Percentiles rank a stretch among this genome's conserved stretches.
These are phyloP conservation scores for Rhizomys pruinosus DNA, from an alignment of 2,113 vertebrate genomes.

Conservation along the genomic window DNA sequence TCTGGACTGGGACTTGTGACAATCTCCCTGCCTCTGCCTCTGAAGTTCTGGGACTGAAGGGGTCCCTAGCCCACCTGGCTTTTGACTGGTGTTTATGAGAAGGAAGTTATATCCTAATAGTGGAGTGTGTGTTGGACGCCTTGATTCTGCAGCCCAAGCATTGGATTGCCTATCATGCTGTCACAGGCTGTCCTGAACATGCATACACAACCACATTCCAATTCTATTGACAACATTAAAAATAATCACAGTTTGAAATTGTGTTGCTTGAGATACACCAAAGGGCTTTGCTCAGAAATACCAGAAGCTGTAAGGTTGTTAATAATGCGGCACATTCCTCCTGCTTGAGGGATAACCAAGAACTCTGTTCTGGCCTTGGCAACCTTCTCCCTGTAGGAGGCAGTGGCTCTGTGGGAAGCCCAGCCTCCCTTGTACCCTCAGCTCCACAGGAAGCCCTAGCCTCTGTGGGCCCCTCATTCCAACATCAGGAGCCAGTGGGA, in stretches of 20 bases:
- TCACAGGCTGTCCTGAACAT: accelerated
- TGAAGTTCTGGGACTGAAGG: not conserved
- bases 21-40: not conserved
- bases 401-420: not conserved
- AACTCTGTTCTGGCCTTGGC: too few species aligned
- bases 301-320: accelerated
- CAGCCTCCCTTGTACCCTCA: too few species aligned
- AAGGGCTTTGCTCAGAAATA: not conserved
- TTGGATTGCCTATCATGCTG: accelerated
- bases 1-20: not conserved
- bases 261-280: accelerated
- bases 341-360: not conserved
- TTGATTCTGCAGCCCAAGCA: not conserved
- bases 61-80: not conserved
- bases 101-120: not conserved
- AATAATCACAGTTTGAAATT: too few species aligned
- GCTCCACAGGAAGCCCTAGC: not conserved
- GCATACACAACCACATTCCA: accelerated
- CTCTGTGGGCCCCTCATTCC: not conserved
- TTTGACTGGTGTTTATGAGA: not conserved
- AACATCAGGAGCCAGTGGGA: accelerated
- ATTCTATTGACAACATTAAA: not conserved
- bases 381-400: not conserved
- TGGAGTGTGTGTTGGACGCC: not conserved
- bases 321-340: not conserved